Evolutionary conservation across 2,797 vertebrate species (phyloP).

Genomic region (Cynopterus sphinx): DNA sequence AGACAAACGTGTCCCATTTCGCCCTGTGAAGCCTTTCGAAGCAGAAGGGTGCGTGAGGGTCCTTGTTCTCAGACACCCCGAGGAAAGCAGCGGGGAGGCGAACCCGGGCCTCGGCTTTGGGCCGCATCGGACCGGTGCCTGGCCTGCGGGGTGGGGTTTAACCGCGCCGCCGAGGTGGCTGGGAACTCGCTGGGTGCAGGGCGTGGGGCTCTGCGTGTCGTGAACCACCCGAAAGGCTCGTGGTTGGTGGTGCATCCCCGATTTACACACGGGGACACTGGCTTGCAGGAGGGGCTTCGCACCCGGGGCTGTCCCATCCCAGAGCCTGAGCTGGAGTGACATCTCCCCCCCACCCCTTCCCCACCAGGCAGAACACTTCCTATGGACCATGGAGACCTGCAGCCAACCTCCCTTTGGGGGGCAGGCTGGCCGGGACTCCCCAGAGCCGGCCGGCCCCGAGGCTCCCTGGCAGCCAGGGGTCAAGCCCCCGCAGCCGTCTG

Average conservation of each 20-base stretch:
- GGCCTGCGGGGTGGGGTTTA: background rate
- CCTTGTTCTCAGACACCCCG: background rate
- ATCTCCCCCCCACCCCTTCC: constrained; percentile 65
- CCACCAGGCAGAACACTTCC: constrained; percentile 92
- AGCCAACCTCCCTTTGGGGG: constrained; percentile 85
- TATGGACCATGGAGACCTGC: constrained; percentile 91
- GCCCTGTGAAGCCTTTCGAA: background rate
- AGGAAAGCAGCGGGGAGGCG: background rate
- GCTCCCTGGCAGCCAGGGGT: rapidly evolving
- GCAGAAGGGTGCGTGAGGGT: background rate
- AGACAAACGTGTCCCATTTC: background rate
- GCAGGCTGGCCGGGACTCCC: background rate
- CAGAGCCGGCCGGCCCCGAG: rapidly evolving
- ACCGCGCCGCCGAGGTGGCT: rapidly evolving
- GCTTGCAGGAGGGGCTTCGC: background rate
- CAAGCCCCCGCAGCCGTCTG: rapidly evolving
- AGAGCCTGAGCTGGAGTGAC: background rate
- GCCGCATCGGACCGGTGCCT: rapidly evolving
- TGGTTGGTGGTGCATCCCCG: rapidly evolving
- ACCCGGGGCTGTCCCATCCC: background rate
- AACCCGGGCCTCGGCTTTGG: background rate
- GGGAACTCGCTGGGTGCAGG: too few species aligned
- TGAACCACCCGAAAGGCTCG: background rate
- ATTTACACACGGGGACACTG: background rate
- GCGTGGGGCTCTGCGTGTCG: background rate